Evolutionary conservation across 1,140 invertebrate genomes (phyloP), one percentile per base, ranked within the genome.

Genomic region (Psix sp.): DNA sequence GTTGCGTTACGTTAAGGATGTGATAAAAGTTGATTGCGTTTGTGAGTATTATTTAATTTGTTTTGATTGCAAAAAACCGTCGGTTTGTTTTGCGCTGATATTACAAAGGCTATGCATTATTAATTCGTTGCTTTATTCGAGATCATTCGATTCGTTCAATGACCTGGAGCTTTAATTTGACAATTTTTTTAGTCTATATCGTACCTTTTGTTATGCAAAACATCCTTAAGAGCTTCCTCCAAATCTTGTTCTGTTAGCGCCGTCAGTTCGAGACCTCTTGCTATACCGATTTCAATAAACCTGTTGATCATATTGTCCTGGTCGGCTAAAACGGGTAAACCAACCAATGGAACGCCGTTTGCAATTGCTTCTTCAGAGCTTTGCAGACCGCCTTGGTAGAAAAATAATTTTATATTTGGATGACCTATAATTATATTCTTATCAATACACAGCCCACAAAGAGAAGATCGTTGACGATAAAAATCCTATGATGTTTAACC

Each of bases 351-450:
- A 0, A 88, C 83, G 0, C 74, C 81, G 21, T 83, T 77, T 46
- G 83, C 78, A n/a, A 88, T 52, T 3, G 86, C 81, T 74, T 90
- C 89, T 36, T 84, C 84, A 1, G 80, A 76, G 38, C 89, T 89
- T 33, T 88, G 85, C 17, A 85, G 56, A 1, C 89, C 89, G 46
- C 88, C 88, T 73, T 90, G 89, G 15, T 82, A 87, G 7, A 90
- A 77, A 51, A 89, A 90, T 7, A 88, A 26, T 63, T 77, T 83
- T 7, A 86, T 60, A 17, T 88, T 85, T 4, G 82, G 77, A 67
- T 89, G 88, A 18, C 72, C 86, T 87, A 10, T 0, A 45, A 18
- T 24, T 52, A 24, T 5, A 20, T 33, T 33, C 5, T 6, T 33
- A 6, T 33, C 11, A 33, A 33, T 33, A n/a, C n/a, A n/a, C n/a